These are phyloP conservation scores for Temnothorax rugatulus DNA, from an alignment of 2,888 invertebrate species.

Conservation along the genomic window DNA sequence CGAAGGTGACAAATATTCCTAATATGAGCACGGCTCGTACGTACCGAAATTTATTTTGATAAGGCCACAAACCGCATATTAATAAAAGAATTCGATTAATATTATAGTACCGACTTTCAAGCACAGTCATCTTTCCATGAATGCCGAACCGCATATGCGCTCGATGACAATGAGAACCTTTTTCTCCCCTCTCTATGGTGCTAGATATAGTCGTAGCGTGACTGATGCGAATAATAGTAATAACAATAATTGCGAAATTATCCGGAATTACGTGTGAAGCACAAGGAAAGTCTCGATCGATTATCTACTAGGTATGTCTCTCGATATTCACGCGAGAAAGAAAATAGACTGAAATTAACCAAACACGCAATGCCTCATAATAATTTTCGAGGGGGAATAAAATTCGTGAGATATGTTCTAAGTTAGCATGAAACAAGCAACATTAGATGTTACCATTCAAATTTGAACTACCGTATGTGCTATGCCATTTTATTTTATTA, in stretches of 20 bases:
- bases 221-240: neutral
- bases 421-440: neutral
- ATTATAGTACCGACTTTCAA: constrained; percentile 20
- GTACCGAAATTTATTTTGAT: constrained; percentile 33
- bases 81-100: constrained; percentile 13
- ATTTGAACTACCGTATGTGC: neutral
- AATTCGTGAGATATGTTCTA: neutral
- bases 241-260: constrained; percentile 26
- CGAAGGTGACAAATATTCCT: neutral
- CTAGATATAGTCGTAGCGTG: neutral
- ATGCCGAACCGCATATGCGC: neutral
- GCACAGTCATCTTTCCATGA: constrained; percentile 2
- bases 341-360: neutral
- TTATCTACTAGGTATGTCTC: neutral
- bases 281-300: neutral
- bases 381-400: neutral
- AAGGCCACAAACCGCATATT: constrained; percentile 38
- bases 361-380: neutral
- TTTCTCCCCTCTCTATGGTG: neutral
- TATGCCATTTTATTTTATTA: neutral
- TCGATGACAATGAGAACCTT: neutral
- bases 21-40: constrained; percentile 6
- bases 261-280: neutral
- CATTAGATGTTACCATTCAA: neutral
- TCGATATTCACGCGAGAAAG: neutral